These are phyloP conservation scores for Drosophila meridionalis DNA, from an alignment of 2,888 invertebrate species.

Conservation along the genomic window DNA sequence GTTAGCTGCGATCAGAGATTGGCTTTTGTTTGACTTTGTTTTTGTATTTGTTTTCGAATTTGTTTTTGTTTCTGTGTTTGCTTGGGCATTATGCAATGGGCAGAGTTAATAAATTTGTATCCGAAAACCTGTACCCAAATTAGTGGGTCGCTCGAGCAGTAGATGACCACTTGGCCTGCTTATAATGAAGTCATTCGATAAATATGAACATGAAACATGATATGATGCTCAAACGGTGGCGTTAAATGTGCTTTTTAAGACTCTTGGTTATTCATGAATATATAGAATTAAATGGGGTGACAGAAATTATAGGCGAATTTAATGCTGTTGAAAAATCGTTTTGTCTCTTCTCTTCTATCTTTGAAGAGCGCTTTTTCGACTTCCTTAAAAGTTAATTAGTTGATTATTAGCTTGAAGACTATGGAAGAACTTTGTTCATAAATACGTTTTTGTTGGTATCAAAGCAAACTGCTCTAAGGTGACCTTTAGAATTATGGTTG, in stretches of 20 bases:
- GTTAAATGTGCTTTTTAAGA: constrained; percentile 23
- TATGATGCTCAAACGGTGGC: constrained; percentile 54
- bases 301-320: constrained; percentile 17
- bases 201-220: constrained; percentile 57
- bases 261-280: constrained; percentile 27
- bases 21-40: not conserved
- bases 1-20: constrained; percentile 7
- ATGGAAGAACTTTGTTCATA: not conserved
- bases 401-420: not conserved
- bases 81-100: constrained; percentile 46
- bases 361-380: not conserved
- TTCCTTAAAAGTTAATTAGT: constrained; percentile 2
- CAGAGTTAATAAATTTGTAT: constrained; percentile 37
- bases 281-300: constrained; percentile 30
- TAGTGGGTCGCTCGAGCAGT: constrained; percentile 41
- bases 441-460: not conserved
- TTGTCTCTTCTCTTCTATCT: not conserved
- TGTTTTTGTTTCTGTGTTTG: not conserved
- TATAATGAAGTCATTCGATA: constrained; percentile 55
- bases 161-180: constrained; percentile 28
- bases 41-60: not conserved
- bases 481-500: not conserved
- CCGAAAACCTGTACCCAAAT: constrained; percentile 54
- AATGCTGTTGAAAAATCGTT: not conserved
- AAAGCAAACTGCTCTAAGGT: not conserved